Conservation (phyloP, 2,113 vertebrate species). For the Pseudonaja textilis region DNA sequence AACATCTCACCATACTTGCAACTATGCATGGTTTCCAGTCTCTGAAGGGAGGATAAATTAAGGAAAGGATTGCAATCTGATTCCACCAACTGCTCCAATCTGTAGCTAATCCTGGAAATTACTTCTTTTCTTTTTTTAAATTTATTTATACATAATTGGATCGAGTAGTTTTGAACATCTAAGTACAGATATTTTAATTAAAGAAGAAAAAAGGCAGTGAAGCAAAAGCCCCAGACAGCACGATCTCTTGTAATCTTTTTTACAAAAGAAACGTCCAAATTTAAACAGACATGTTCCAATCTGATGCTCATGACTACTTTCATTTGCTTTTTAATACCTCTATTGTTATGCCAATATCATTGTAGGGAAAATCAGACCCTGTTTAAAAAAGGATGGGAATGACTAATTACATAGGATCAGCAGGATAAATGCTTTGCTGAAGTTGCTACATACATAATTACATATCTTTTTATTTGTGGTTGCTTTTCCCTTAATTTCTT, state of each 20-base stretch:
- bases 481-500: background rate
- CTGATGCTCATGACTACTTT: background rate
- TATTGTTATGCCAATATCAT: background rate
- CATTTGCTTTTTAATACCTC: conserved; percentile 6
- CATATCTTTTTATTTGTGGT: background rate
- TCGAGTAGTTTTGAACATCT: background rate
- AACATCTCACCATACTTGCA: background rate
- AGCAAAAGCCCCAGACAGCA: background rate
- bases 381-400: background rate
- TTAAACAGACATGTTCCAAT: background rate
- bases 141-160: background rate
- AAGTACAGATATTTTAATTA: background rate
- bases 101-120: background rate
- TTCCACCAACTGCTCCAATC: background rate
- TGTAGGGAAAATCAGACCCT: background rate
- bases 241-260: background rate
- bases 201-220: background rate
- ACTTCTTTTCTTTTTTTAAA: background rate
- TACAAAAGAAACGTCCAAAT: background rate
- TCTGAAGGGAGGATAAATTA: background rate
- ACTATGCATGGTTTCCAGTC: background rate
- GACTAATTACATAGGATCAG: background rate
- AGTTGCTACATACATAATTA: background rate
- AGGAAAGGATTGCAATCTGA: background rate
- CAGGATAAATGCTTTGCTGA: background rate